phyloP scores from a whole-genome alignment of 2,888 invertebrate genomes.

The Phyllotreta striolata region DNA sequence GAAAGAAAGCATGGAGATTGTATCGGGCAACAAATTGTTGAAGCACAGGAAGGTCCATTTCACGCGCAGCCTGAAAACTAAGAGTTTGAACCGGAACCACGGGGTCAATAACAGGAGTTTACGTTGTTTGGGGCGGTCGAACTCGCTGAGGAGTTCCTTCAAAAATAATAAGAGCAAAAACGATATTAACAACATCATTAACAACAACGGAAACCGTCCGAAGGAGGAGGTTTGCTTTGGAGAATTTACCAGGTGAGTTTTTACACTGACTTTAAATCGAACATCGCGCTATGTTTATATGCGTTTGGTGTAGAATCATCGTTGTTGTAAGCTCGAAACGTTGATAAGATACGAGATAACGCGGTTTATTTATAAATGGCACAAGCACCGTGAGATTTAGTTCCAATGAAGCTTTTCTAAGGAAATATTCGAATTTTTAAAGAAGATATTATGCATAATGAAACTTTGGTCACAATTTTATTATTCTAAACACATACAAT shows the following conservation, averaged over 20 bases:
- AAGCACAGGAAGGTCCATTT: conserved; percentile 31
- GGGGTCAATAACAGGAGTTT: conserved; percentile 30
- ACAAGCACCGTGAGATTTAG: too few species aligned
- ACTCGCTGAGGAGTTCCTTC: conserved; percentile 29
- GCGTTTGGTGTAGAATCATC: too few species aligned
- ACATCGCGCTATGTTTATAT: too few species aligned
- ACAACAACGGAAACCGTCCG: conserved; percentile 10
- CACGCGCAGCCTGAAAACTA: conserved; percentile 35
- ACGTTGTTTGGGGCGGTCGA: conserved; percentile 27
- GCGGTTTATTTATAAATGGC: too few species aligned
- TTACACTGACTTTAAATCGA: not conserved
- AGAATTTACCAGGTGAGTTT: conserved; percentile 30
- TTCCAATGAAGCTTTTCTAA: too few species aligned
- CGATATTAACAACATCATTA: conserved; percentile 23
- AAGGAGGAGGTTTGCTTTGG: conserved; percentile 26
- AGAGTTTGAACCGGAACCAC: conserved; percentile 32
- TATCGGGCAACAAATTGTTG: conserved; percentile 29
- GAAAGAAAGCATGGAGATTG: conserved; percentile 28
- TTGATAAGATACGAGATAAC: too few species aligned
- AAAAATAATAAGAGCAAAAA: conserved; percentile 29
- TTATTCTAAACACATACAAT: too few species aligned
- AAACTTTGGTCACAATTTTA: too few species aligned
- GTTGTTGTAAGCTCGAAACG: too few species aligned
- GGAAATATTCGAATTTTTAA: too few species aligned
- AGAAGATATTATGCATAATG: too few species aligned